These are phyloP conservation scores for Plutella xylostella DNA, from an alignment of 2,888 invertebrate species.

Conservation along the genomic window DNA sequence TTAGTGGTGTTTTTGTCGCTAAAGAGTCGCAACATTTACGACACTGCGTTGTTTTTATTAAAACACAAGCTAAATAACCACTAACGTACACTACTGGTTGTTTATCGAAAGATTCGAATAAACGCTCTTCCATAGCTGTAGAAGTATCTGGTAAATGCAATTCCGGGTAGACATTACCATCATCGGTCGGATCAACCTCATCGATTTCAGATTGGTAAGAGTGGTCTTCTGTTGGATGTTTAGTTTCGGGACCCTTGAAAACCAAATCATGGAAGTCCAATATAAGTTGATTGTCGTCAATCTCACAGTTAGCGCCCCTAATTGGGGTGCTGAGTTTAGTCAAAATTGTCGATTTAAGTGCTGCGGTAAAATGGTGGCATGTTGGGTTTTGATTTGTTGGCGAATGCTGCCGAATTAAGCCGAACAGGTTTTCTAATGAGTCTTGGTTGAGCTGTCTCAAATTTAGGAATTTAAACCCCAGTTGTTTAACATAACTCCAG, in stretches of 20 bases:
- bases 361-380: conserved; percentile 2
- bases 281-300: background rate
- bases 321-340: background rate
- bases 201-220: no score
- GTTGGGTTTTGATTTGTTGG: conserved; percentile 7
- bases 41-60: background rate
- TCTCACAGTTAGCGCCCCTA: background rate
- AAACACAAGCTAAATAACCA: background rate
- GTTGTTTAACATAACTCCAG: background rate
- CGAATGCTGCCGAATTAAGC: conserved; percentile 3
- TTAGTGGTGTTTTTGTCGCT: background rate
- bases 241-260: background rate
- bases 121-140: background rate
- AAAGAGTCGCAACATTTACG: background rate
- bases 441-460: conserved; percentile 4
- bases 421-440: conserved; percentile 7
- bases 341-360: conserved; percentile 5
- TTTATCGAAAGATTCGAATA: background rate
- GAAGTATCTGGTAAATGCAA: background rate
- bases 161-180: background rate
- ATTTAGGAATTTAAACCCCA: background rate
- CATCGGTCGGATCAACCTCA: background rate
- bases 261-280: background rate
- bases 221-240: background rate
- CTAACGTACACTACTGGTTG: background rate